Conservation (phyloP, 2,113 vertebrate genomes). For the Salvator merianae region DNA sequence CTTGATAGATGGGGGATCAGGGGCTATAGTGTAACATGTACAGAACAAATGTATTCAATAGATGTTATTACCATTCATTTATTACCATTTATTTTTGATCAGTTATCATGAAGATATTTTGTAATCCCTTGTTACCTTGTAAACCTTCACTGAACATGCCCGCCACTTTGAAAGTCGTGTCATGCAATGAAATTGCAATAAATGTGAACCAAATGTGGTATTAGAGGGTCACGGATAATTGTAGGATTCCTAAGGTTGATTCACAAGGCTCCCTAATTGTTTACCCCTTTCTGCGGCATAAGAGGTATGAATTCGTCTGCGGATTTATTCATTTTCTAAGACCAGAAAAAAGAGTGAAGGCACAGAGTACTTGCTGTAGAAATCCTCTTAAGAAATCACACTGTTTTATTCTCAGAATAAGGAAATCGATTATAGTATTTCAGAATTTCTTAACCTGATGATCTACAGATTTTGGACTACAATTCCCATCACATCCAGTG, state of each 20-base stretch:
- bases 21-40: neutral
- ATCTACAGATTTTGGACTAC: neutral
- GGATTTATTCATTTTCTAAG: too few species aligned
- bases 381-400: too few species aligned
- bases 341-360: too few species aligned
- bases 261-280: neutral
- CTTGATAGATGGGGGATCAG: neutral
- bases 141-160: neutral
- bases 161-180: conserved; percentile 4
- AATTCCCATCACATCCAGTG: neutral
- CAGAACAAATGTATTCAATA: conserved; percentile 12
- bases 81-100: neutral
- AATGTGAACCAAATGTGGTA: neutral
- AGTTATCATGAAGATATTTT: neutral
- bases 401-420: too few species aligned
- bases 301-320: too few species aligned
- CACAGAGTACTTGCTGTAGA: too few species aligned
- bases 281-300: neutral
- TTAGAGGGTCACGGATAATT: neutral
- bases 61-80: neutral
- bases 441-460: neutral
- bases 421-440: too few species aligned
- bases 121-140: conserved; percentile 12
- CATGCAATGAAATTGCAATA: conserved; percentile 38
- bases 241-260: neutral